These are phyloP conservation scores for Odontocerum albicorne DNA, from an alignment of 2,888 invertebrate species.

Conservation along the genomic window DNA sequence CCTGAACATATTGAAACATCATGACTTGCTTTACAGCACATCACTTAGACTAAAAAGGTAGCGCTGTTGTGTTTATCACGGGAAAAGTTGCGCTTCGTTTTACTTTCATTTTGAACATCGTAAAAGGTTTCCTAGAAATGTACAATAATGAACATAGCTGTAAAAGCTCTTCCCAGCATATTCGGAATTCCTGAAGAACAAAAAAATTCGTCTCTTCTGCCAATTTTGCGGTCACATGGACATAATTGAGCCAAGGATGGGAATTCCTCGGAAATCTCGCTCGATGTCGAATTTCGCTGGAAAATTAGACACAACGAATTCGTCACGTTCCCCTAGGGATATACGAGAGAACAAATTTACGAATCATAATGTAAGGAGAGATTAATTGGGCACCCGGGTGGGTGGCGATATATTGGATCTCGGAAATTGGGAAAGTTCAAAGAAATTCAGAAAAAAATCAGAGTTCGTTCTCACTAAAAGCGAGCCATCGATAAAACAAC, in stretches of 20 bases:
- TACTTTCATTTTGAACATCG: slow-evolving; percentile 18
- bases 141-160: slow-evolving; percentile 28
- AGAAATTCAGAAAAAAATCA: too few relatives aligned
- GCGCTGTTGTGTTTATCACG: slow-evolving; percentile 4
- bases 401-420: too few relatives aligned
- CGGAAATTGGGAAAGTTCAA: too few relatives aligned
- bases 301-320: neutral
- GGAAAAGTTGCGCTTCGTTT: slow-evolving; percentile 10
- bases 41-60: slow-evolving; percentile 7
- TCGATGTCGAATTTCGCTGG: neutral
- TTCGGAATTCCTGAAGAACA: slow-evolving; percentile 26
- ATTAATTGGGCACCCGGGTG: too few relatives aligned
- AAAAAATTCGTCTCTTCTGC: slow-evolving; percentile 27
- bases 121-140: slow-evolving; percentile 26
- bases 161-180: slow-evolving; percentile 25
- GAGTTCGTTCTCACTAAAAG: too few relatives aligned
- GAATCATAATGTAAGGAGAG: neutral
- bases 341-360: neutral
- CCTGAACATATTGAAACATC: slow-evolving; percentile 18
- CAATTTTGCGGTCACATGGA: slow-evolving; percentile 23
- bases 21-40: slow-evolving; percentile 17
- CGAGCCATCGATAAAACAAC: too few relatives aligned
- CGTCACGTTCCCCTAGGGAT: neutral
- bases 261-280: slow-evolving; percentile 13
- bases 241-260: slow-evolving; percentile 24